Evolutionary conservation across 23 tunicate species (phyloP), one percentile per base, ranked within the genome.

Genomic region (Corella eumyota): DNA sequence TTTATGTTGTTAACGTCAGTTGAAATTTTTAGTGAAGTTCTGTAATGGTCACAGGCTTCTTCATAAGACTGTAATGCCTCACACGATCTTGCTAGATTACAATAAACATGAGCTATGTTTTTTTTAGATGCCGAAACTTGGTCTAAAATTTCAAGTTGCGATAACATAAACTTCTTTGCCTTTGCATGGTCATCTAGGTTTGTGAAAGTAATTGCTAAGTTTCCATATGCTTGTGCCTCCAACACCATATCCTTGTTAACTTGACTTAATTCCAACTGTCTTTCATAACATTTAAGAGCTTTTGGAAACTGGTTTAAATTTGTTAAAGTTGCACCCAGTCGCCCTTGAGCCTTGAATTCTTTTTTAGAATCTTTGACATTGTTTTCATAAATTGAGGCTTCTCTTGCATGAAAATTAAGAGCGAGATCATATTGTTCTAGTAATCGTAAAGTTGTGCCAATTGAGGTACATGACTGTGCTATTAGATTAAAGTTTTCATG

Each of bases 261-360:
- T 6, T 45, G 36, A 34, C 79, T 64, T 1, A 86, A 25, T 17
- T 77, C 80, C 57, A 66, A 28, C 64, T 85, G 85, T 4, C 75
- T 67, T 50, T 72, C 71, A 70, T 86, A 77, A 54, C 95, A 77
- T 22, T 26, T 30, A 29, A 49, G 19, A 6, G 85, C 95, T n/a
- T 73, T 51, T 11, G 27, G 4, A 57, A 57, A 71, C 19, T 48
- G 62, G 37, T 58, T 74, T 26, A 77, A 70, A 17, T 67, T 57
- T 19, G 95, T 70, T n/a, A 86, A 53, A 11, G 76, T 74, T 56
- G 85, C 74, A 38, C 85, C 95, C 45, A 62, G 47, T 17, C 77
- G 62, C 29, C 80, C 85, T 15, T 77, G 85, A 21, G 95, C 85
- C 32, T 64, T 69, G 64, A 63, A 77, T 67, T 86, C 95, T 38